Evolutionary conservation across 1,140 invertebrate genomes (phyloP), one percentile per base, ranked within the genome.

Genomic region (Acromyrmex heyeri): DNA sequence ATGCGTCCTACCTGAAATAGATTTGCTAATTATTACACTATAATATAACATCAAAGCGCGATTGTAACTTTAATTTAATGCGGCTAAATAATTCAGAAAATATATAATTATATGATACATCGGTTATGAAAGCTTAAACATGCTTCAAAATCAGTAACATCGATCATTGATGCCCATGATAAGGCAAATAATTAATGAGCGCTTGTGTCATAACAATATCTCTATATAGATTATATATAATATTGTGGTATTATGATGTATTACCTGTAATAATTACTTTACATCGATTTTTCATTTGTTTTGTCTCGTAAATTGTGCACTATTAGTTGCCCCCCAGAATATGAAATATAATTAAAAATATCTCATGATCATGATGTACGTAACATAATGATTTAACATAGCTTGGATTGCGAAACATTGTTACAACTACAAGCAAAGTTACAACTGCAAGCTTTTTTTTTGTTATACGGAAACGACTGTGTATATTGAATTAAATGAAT

Each of bases 121-220:
- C 14, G 38, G 14, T 44, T 61, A 18, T 5, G 21, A 59, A 59
- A 76, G 53, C 18, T 76, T 61, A 76, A 76, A 38, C 55, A 61
- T 76, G 34, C 73, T 76, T 38, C 34, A 76, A 44, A 44, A 76
- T 75, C 53, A 7, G n/a, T 59, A 76, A 24, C 21, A 76, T 76
- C 16, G n/a, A 75, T 75, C 30, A 75, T 30, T 55, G n/a, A 21
- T 76, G 73, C 34, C 44, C 34, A 2, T 61, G 55, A 61, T 61
- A 76, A 44, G 73, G 21, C 16, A 76, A 76, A 61, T 61, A 76
- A 76, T 76, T 76, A 76, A 76, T 61, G 55, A 76, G n/a, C 30
- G 55, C 55, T 61, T 61, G 73, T 76, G 55, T 61, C 53, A 61
- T 44, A 61, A 61, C 73, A 76, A 61, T 38, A 59, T 61, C 21